Base-by-base conservation (phyloP, 2,797 vertebrate species). In the Enteromius paludinosus region DNA sequence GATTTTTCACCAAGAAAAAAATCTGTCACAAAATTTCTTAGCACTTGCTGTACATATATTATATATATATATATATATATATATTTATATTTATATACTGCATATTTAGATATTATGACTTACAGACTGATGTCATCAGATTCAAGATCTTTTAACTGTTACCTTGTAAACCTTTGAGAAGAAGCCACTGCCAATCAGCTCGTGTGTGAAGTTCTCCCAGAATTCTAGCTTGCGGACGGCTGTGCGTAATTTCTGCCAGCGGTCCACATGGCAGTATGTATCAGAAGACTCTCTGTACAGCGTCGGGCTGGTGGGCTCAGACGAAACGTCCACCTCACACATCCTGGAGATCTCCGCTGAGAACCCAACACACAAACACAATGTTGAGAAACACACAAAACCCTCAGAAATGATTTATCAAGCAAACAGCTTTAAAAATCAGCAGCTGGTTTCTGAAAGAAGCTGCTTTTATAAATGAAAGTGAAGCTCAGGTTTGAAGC, bases 161-260 rank as follows among this genome's bases (percentile, higher is more conserved):
- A 97, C 96, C 95, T 97, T 97, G 87, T 96, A 97, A 61, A 97
- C 96, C 87, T 94, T 96, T 86, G 96, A 97, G 93, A 96, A 97
- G 91, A 97, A 97, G 62, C 96, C 96, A 0, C 92, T 96, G 69
- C 96, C 96, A 2, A 96, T 95, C 9, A 96, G 91, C 86, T 97
- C 96, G 0, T 95, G 87, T 0, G 85, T 94, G 86, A 97, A 97
- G 90, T 94, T 96, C 84, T 97, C 96, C 96, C 96, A 97, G 91
- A 97, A 97, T 68, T 97, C 96, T 86, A 97, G 94, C 87, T 94
- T 96, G 52, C 95, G 92, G 76, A 97, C 96, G 0, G 96, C 93
- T 0, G 95, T 96, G 79, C 96, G 95, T 1, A 97, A 93, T 83
- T 93, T 95, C 91, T 96, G 96, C 96, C 96, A 97, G 73, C 95